Base-by-base conservation (phyloP, 2,888 invertebrate species). In the Oxyscelio sp. region DNA sequence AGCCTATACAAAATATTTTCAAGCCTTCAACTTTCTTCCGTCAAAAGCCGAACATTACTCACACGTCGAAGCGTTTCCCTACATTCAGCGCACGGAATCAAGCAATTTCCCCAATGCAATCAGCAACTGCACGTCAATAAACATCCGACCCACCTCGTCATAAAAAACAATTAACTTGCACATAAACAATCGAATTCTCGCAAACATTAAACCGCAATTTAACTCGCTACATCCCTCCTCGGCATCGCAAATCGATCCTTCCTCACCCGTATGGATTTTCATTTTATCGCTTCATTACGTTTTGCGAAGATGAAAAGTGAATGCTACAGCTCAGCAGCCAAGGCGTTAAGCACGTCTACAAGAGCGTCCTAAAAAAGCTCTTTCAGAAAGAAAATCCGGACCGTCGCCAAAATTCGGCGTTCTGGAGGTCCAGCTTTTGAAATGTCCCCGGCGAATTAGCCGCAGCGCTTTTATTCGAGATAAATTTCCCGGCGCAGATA, bases 401-500 rank as follows among this genome's bases (percentile, higher is more conserved):
- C 27, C 27, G 27, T 6, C 27, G 6, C 27, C n/a, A n/a, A 27
- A 27, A 27, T 27, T 27, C 27, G 4, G 4, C 27, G 27, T 27
- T 50, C 22, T 17, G 8, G 34, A 58, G 38, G 38, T 24, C 27
- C 45, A 8, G 0, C 8, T 48, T 50, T 65, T 65, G 50, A 31
- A 34, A 2, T 22, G 5, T 31, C 15, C 1, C 11, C 34, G 11
- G 22, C 22, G 11, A 34, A 65, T 5, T 5, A 15, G 5, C 15
- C n/a, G 50, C 11, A 58, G n/a, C 21, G 24, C 38, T 61, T 50
- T 63, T 45, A 24, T 38, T 43, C 45, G 38, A 27, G 31, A 58
- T 65, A 71, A 75, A 75, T 58, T 75, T 59, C 27, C 19, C 38
- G 15, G n/a, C 6, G 24, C 31, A 31, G 17, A 27, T 58, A 68